A percentile compares a stretch with the other conserved stretches of the same genome.
phyloP scores from a whole-genome alignment of 2,888 invertebrate species.

The Mactromeris polynyma region DNA sequence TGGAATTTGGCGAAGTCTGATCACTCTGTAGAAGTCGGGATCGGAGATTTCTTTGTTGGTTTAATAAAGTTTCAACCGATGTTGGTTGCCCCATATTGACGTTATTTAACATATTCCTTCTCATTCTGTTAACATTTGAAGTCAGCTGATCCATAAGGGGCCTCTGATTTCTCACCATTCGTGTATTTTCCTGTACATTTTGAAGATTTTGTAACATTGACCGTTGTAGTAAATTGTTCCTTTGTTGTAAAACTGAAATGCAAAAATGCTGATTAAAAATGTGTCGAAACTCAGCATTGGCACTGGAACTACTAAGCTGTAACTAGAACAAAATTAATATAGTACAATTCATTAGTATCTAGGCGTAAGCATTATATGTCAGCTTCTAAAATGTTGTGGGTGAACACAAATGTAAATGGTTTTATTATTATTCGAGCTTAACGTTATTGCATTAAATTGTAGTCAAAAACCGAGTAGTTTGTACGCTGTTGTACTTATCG shows the following conservation, averaged over 20 bases:
- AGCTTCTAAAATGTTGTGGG: too few species aligned
- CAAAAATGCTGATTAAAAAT: neutral
- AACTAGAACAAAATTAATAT: too few species aligned
- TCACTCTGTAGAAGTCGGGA: conserved; percentile 33
- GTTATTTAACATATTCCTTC: conserved; percentile 15
- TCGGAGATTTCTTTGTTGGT: conserved; percentile 49
- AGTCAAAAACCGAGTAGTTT: too few species aligned
- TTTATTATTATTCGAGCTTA: neutral
- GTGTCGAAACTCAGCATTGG: too few species aligned
- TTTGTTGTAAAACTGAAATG: conserved; percentile 27
- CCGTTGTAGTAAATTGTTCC: conserved; percentile 24
- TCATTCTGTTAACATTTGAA: conserved; percentile 20
- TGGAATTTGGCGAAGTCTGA: neutral
- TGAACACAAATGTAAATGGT: too few species aligned
- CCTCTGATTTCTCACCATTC: neutral
- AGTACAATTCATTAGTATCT: too few species aligned
- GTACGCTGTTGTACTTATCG: too few species aligned
- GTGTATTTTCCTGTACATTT: neutral
- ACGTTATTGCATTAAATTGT: too few species aligned
- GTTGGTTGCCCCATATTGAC: conserved; percentile 1
- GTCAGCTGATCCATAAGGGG: neutral
- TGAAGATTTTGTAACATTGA: conserved; percentile 24
- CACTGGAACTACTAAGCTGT: too few species aligned
- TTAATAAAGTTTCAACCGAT: conserved; percentile 34
- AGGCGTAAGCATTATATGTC: too few species aligned